Evolutionary conservation across 2,113 vertebrate genomes (phyloP), one percentile per base, ranked within the genome.

Genomic region (Galbula dea): DNA sequence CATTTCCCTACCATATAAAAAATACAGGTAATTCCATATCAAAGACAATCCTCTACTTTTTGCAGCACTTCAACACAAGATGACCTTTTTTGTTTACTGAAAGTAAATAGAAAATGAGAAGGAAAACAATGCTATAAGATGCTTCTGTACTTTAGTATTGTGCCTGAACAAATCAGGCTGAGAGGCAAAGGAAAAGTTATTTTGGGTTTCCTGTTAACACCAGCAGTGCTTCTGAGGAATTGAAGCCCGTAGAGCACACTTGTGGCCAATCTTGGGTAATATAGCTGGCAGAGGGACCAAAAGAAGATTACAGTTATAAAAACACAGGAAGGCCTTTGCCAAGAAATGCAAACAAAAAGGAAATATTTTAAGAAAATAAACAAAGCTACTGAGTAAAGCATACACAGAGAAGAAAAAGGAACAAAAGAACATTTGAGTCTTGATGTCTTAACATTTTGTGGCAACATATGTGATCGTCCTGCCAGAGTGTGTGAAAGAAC

Each of bases 341-440:
- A 97, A 97, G 94, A 97, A 98, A 97, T 85, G 96, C 96, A 98
- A 97, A 96, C 95, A 96, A 96, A 97, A 97, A 96, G 95, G 93
- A 97, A 97, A 95, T 97, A 96, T 96, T 98, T 96, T 96, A 96
- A 97, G 94, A 98, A 97, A 98, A 98, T 96, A 98, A 98, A 97
- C 96, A 96, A 96, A 97, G 96, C 97, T 98, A 98, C 98, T 82
- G 97, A 98, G 95, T 97, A 95, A 96, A 97, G 95, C 96, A 96
- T 95, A 96, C 96, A 96, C 91, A 95, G 90, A 82, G 93, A 96
- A 67, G 86, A 91, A 96, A 96, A 85, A 11, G 37, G 96, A 98
- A 98, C 97, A 98, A 97, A 98, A 98, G 97, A 96, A 96, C 96
- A 88, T 94, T 96, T 98, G 95, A 97, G 93, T 94, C 88, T 94